phyloP scores from a whole-genome alignment of 2,888 invertebrate species.

The Melinaea menophilus region DNA sequence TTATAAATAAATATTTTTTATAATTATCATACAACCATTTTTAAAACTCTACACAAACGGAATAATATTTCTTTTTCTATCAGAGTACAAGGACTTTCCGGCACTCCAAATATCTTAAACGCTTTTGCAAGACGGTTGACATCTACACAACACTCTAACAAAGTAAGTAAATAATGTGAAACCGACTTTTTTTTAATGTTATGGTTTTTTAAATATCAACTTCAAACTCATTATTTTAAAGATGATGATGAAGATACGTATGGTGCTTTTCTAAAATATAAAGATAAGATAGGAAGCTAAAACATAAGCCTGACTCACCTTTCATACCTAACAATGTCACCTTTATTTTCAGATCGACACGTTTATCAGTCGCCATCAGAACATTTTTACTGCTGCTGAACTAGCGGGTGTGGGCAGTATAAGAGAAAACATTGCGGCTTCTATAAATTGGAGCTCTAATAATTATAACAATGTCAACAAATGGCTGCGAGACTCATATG shows the following conservation, averaged over 20 bases:
- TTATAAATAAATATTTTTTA: no score
- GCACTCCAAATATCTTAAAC: slow-evolving; percentile 68
- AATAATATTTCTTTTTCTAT: slow-evolving; percentile 19
- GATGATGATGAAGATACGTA: no score
- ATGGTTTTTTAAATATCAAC: neutral
- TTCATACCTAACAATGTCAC: neutral
- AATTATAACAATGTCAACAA: slow-evolving; percentile 47
- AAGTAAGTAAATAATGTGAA: slow-evolving; percentile 42
- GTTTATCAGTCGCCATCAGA: slow-evolving; percentile 43
- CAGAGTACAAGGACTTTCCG: slow-evolving; percentile 68
- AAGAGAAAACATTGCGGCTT: slow-evolving; percentile 60
- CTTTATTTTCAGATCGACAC: slow-evolving; percentile 45
- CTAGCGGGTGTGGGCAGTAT: slow-evolving; percentile 53
- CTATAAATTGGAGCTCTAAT: slow-evolving; percentile 55
- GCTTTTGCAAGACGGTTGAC: slow-evolving; percentile 60
- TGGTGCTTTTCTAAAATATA: no score
- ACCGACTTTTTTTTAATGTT: neutral
- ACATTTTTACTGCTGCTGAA: slow-evolving; percentile 60
- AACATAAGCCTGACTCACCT: no score
- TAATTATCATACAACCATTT: no score
- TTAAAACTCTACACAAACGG: neutral
- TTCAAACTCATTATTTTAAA: neutral
- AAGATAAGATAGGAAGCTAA: no score
- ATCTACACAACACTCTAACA: slow-evolving; percentile 46
- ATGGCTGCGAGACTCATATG: slow-evolving; percentile 54